Evolutionary conservation across 2,113 vertebrate genomes (phyloP).

Genomic region (Mesoclemmys tuberculata): DNA sequence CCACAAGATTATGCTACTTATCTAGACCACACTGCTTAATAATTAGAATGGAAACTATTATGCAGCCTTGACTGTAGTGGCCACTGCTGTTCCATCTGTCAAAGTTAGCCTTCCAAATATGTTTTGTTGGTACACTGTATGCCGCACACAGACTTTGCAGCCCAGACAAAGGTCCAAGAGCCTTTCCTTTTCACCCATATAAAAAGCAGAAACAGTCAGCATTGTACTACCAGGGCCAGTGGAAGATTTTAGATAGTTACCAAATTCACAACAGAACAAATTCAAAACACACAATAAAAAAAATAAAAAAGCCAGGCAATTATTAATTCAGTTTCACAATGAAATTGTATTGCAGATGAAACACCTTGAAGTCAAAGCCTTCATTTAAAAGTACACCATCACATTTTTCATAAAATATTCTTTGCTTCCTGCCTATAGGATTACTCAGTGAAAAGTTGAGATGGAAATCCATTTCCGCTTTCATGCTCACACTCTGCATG

Average conservation of each 20-base stretch:
- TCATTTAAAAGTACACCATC: slow-evolving; percentile 24
- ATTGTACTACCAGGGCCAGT: neutral
- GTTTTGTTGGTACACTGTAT: too few species aligned
- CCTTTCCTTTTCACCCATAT: neutral
- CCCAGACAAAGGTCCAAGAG: neutral
- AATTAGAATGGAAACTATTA: too few species aligned
- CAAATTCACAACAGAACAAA: slow-evolving; percentile 48
- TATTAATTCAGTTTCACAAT: slow-evolving; percentile 36
- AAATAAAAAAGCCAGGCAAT: slow-evolving; percentile 45
- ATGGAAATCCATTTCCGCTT: neutral
- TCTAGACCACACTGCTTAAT: too few species aligned
- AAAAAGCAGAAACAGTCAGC: neutral
- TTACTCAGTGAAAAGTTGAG: neutral
- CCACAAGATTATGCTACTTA: too few species aligned
- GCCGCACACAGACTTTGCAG: neutral
- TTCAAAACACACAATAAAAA: slow-evolving; percentile 2
- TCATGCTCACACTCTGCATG: neutral
- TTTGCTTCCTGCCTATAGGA: slow-evolving; percentile 15
- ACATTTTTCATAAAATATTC: slow-evolving; percentile 40
- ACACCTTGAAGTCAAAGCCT: slow-evolving; percentile 47
- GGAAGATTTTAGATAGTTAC: neutral
- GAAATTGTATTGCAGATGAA: slow-evolving; percentile 46
- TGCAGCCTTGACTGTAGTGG: too few species aligned
- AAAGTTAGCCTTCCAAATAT: neutral
- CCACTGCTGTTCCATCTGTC: neutral